A percentile compares a stretch with the other conserved stretches of the same genome.
phyloP scores from a whole-genome alignment of 2,797 vertebrate genomes.

The Threskiornis aethiopicus region DNA sequence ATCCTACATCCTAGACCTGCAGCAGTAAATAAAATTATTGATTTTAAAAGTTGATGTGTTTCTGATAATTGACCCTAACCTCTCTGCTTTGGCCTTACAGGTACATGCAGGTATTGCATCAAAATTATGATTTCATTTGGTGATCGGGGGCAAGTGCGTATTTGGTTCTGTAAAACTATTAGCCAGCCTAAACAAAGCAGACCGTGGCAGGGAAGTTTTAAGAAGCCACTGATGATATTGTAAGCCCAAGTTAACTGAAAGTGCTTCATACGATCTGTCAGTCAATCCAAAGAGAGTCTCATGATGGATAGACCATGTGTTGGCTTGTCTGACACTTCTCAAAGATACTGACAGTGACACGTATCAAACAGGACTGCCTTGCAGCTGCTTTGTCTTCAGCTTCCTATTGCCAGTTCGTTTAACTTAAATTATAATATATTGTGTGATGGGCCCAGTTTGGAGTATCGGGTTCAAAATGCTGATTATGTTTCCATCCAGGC shows the following conservation, averaged over 20 bases:
- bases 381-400: conserved; percentile 41
- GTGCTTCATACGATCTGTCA: conserved; percentile 29
- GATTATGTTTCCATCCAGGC: neutral
- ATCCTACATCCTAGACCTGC: neutral
- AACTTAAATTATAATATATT: neutral
- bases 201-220: neutral
- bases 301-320: conserved; percentile 49
- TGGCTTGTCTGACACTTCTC: conserved; percentile 58
- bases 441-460: neutral
- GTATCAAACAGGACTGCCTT: conserved; percentile 43
- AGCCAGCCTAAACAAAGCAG: neutral
- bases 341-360: conserved; percentile 54
- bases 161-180: neutral
- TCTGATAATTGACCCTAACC: neutral
- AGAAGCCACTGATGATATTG: neutral
- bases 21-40: neutral
- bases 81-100: neutral
- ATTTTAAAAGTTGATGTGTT: neutral
- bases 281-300: conserved; percentile 18
- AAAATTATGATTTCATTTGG: neutral
- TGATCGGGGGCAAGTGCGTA: neutral
- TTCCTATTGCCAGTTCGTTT: conserved; percentile 13
- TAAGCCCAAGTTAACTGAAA: neutral
- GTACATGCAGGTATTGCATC: neutral
- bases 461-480: neutral